Percentiles rank a stretch among this genome's conserved stretches.
Evolutionary conservation across 2,888 invertebrate species (phyloP).

Genomic region (Cetonia aurata): DNA sequence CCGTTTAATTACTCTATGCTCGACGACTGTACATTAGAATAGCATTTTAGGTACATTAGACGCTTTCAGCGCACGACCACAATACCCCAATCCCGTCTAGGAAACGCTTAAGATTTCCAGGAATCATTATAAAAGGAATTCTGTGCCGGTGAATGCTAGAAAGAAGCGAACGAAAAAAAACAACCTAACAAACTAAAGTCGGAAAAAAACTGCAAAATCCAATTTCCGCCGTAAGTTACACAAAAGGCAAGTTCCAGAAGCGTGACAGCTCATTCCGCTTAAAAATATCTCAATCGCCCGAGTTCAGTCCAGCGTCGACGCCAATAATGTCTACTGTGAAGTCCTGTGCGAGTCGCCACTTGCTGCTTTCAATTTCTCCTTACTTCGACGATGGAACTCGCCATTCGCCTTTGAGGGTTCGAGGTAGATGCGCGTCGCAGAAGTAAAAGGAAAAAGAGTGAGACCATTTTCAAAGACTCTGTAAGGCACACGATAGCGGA

Average conservation of each 20-base stretch:
- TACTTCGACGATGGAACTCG: constrained; percentile 5
- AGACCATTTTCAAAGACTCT: too few relatives aligned
- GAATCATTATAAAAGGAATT: constrained; percentile 48
- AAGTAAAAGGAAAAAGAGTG: background rate
- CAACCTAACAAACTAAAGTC: constrained; percentile 49
- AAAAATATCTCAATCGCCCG: constrained; percentile 49
- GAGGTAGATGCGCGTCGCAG: background rate
- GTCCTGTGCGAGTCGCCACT: constrained; percentile 36
- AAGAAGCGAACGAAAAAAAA: constrained; percentile 13
- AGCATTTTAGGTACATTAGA: background rate
- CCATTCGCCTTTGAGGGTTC: background rate
- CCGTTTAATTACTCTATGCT: background rate
- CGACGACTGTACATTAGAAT: background rate
- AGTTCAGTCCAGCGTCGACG: constrained; percentile 42
- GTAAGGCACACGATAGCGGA: too few relatives aligned
- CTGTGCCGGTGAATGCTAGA: constrained; percentile 38
- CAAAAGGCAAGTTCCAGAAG: constrained; percentile 51
- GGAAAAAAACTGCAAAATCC: constrained; percentile 51
- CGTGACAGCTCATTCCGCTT: constrained; percentile 52
- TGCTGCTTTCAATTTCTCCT: constrained; percentile 36
- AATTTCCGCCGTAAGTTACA: constrained; percentile 52
- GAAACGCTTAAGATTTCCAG: constrained; percentile 46
- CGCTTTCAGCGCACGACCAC: background rate
- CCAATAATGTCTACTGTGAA: constrained; percentile 41
- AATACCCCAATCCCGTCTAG: too few relatives aligned